Conservation (phyloP, 2,888 invertebrate species). For the Drosophila meridionalis region DNA sequence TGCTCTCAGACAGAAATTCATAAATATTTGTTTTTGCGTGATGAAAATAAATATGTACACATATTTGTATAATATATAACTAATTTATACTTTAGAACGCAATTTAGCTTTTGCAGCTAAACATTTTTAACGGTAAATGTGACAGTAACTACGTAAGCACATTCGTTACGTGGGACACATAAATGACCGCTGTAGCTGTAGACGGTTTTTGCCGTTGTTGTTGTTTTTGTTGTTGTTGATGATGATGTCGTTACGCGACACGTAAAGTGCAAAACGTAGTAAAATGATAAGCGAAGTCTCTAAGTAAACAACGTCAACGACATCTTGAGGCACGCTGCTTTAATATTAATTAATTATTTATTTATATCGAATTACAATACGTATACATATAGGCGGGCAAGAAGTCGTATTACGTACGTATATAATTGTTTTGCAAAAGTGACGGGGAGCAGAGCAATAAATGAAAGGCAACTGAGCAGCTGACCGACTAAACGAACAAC, state of each 20-base stretch:
- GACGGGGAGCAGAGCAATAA: conserved; percentile 29
- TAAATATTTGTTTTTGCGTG: conserved; percentile 1
- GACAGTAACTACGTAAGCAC: conserved; percentile 11
- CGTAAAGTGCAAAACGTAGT: conserved; percentile 11
- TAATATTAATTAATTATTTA: conserved; percentile 35
- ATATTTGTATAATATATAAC: conserved; percentile 53
- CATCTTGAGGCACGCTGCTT: conserved; percentile 14
- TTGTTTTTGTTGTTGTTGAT: conserved; percentile 16
- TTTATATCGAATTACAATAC: conserved; percentile 49
- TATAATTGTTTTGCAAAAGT: conserved; percentile 48
- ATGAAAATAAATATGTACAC: background rate
- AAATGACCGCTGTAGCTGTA: conserved; percentile 1
- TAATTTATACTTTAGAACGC: conserved; percentile 30
- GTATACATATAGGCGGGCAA: conserved; percentile 15
- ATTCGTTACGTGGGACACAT: conserved; percentile 4
- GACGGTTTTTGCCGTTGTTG: conserved; percentile 6
- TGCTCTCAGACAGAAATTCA: background rate
- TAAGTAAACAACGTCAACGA: conserved; percentile 24
- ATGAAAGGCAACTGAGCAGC: conserved; percentile 42
- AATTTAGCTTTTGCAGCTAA: conserved; percentile 20
- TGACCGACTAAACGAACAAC: conserved; percentile 51
- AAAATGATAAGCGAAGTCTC: conserved; percentile 36
- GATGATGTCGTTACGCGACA: conserved; percentile 22
- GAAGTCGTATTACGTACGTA: conserved; percentile 40
- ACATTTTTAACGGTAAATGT: background rate